Evolutionary conservation across 2,888 invertebrate genomes (phyloP).

Genomic region (Saturnia pavonia): DNA sequence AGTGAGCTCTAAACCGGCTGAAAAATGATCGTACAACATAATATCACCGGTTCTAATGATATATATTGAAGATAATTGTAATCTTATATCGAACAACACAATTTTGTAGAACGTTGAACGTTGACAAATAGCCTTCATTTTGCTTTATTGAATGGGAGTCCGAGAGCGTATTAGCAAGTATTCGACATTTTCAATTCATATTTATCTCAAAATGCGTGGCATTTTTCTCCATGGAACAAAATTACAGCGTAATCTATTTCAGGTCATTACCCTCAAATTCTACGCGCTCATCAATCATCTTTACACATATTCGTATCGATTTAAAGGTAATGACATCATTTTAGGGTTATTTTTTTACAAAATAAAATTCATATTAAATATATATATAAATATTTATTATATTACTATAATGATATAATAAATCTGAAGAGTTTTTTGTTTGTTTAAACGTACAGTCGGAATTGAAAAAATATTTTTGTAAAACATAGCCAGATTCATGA

Average conservation of each 20-base stretch:
- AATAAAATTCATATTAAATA: neutral
- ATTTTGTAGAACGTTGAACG: neutral
- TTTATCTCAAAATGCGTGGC: slow-evolving; percentile 5
- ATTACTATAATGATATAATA: too few species aligned
- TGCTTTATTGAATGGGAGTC: neutral
- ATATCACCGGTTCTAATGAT: slow-evolving; percentile 4
- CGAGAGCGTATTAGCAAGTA: neutral
- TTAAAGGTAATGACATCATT: neutral
- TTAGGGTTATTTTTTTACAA: neutral
- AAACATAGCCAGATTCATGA: too few species aligned
- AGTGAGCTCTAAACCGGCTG: neutral
- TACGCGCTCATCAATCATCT: slow-evolving; percentile 3
- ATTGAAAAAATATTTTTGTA: too few species aligned
- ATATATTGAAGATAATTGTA: neutral
- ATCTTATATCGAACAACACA: neutral
- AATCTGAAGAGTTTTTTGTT: too few species aligned
- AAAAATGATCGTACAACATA: neutral
- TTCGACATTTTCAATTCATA: slow-evolving; percentile 12
- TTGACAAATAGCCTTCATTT: slow-evolving; percentile 8
- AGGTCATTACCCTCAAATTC: slow-evolving; percentile 13
- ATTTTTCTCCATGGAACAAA: slow-evolving; percentile 1
- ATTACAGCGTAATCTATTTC: slow-evolving; percentile 14
- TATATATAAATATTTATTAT: too few species aligned
- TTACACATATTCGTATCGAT: slow-evolving; percentile 12
- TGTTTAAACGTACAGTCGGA: too few species aligned